phyloP scores from a whole-genome alignment of 2,797 vertebrate species.

The Pagetopsis macropterus region DNA sequence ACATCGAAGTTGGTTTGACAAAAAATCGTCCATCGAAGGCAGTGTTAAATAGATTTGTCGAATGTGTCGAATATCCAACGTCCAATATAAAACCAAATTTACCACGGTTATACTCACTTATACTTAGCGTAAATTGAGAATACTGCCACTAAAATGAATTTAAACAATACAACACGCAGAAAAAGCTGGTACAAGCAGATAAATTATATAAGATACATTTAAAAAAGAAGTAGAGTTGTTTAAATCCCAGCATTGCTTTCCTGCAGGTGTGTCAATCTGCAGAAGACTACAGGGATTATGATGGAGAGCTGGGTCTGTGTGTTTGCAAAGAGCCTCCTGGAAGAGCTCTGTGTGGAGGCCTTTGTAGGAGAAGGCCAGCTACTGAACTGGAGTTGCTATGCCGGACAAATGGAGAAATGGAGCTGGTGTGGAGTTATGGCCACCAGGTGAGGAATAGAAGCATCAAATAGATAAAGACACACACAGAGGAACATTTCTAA shows the following conservation, averaged over 20 bases:
- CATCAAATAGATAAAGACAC: background rate
- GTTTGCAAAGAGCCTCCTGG: constrained; percentile 79
- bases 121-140: background rate
- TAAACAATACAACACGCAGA: background rate
- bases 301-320: constrained; percentile 88
- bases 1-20: no score
- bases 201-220: background rate
- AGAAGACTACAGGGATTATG: constrained; percentile 83
- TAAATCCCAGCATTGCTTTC: background rate
- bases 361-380: constrained; percentile 72
- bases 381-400: constrained; percentile 75
- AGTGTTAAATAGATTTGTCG: no score
- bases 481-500: background rate
- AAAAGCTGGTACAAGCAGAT: background rate
- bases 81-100: no score
- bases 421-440: constrained; percentile 75
- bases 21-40: no score
- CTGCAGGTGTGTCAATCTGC: constrained; percentile 86
- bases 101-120: constrained; percentile 19
- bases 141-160: background rate
- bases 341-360: constrained; percentile 75
- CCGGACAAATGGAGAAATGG: constrained; percentile 70
- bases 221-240: background rate
- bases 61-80: no score
- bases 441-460: constrained; percentile 64